Base-by-base conservation (phyloP, 2,113 vertebrate genomes). In the Strigops habroptila region DNA sequence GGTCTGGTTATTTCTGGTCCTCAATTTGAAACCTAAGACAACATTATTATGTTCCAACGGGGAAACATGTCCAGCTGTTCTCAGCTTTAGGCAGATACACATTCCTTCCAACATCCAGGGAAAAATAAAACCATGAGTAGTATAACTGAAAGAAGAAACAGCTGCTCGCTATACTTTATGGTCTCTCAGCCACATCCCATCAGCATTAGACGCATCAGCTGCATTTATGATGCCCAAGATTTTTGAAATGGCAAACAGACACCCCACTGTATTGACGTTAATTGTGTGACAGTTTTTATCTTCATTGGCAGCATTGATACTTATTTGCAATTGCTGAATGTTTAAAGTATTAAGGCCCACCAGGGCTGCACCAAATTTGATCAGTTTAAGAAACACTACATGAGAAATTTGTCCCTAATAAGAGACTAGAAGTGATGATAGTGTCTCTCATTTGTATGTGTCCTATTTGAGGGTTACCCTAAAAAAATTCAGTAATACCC, bases 51-150 rank as follows among this genome's bases (percentile, higher is more conserved):
- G 77, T 97, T 95, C 74, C 86, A 76, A 28, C 64, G 35, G 39
- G 73, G 30, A 94, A 85, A 86, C 39, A 92, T 82, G 77, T 78
- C 86, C 95, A 97, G 95, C 95, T 97, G 96, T 93, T 95, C 91
- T 89, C 33, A 0, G 84, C 65, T 89, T 91, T 84, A 82, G 62
- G 76, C 67, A 94, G 65, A 92, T 57, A 69, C 35, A 57, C 83
- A 93, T 97, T 96, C 94, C 53, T 94, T 95, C 94, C 84, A 92
- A 89, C 17, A 93, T 84, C 74, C 65, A 3, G 41, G 49, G 62
- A 79, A 89, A 94, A 96, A 59, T 35, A 74, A 68, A 82, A 73
- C 24, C 22, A 37, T 44, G 33, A 35, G 35, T 90, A 67, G 60
- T 70, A 14, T 55, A 83, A 79, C 64, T 46, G 35, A 93, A 92